Evolutionary conservation across 2,113 vertebrate species (phyloP).

Genomic region (Nymphicus hollandicus): DNA sequence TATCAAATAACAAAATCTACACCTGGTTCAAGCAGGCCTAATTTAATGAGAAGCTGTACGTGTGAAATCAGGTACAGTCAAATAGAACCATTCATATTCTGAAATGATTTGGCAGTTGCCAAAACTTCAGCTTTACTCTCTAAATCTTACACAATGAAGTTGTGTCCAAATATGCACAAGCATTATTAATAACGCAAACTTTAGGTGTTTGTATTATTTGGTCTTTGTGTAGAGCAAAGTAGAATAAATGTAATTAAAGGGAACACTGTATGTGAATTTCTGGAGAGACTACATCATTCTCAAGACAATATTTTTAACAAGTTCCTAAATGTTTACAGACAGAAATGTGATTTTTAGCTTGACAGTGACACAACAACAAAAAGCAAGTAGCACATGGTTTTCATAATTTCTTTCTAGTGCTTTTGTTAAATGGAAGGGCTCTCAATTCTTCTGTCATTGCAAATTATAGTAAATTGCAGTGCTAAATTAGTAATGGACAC

Average conservation of each 20-base stretch:
- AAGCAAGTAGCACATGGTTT: not conserved
- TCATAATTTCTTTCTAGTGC: not conserved
- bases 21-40: not conserved
- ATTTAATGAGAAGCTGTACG: not conserved
- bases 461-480: slow-evolving; percentile 19
- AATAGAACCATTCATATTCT: not conserved
- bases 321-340: not conserved
- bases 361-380: not conserved
- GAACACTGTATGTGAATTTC: not conserved
- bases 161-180: not conserved
- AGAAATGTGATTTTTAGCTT: not conserved
- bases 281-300: not conserved
- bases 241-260: not conserved
- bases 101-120: not conserved
- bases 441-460: not conserved
- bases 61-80: not conserved
- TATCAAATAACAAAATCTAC: not conserved
- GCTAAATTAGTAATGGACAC: slow-evolving; percentile 28
- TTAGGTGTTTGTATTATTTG: not conserved
- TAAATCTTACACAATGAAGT: not conserved
- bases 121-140: not conserved
- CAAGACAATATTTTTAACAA: not conserved
- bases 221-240: not conserved
- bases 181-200: not conserved
- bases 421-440: not conserved